phyloP scores from a whole-genome alignment of 2,888 invertebrate genomes.

The Gastracanthus pulcherrimus region DNA sequence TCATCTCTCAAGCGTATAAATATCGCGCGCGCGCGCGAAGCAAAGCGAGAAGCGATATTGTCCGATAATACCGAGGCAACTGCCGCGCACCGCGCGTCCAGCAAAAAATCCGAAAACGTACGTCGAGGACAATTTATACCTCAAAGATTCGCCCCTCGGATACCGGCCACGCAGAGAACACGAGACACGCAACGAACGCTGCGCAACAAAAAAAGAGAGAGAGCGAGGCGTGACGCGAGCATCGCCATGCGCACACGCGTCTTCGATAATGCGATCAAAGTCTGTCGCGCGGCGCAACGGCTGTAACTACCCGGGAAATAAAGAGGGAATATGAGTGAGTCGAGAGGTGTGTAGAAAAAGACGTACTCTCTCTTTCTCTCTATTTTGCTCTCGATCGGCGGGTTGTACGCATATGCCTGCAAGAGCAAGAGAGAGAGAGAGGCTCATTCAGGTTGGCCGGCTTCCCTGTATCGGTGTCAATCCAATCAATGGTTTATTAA shows the following conservation, averaged over 20 bases:
- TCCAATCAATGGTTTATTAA: constrained; percentile 76
- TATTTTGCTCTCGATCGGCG: background rate
- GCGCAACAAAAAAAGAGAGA: background rate
- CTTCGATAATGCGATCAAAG: constrained; percentile 45
- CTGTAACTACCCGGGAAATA: constrained; percentile 11
- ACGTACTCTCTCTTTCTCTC: too few species aligned
- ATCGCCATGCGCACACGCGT: background rate
- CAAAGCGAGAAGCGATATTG: constrained; percentile 4
- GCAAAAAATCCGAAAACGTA: constrained; percentile 30
- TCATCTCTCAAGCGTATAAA: constrained; percentile 38
- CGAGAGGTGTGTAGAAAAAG: constrained; percentile 6
- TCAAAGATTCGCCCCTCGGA: constrained; percentile 6
- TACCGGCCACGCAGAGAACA: background rate
- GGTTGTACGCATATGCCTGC: background rate
- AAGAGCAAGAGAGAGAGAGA: constrained; percentile 53
- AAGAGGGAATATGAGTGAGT: constrained; percentile 19
- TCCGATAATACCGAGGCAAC: background rate
- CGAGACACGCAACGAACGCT: background rate
- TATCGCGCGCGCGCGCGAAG: background rate
- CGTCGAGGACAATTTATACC: constrained; percentile 27
- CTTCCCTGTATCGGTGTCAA: constrained; percentile 73
- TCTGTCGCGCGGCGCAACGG: background rate
- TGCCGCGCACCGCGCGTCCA: background rate
- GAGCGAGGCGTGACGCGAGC: background rate
- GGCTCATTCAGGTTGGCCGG: constrained; percentile 69